Base-by-base conservation (phyloP, 2,797 vertebrate genomes). In the Peromyscus aztecus region DNA sequence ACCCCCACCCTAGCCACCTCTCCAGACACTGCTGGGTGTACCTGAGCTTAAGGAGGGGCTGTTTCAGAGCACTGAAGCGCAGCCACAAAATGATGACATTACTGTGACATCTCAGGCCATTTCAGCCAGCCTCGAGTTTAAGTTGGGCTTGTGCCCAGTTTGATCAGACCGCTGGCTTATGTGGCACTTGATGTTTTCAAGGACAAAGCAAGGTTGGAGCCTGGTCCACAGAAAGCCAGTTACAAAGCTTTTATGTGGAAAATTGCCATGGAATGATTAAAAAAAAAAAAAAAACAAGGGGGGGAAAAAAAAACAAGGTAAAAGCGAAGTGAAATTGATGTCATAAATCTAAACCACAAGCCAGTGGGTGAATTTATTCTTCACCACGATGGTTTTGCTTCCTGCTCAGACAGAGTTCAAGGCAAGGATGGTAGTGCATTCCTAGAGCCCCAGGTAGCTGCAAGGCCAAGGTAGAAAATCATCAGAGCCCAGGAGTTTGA, bases 11-110 rank as follows among this genome's bases (percentile, higher is more conserved):
- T 11, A 2, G 4, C 21, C 37, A 13, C 71, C 49, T 95, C 87
- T 97, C 92, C 84, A 95, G 63, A 78, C 13, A 27, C 92, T 82
- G 94, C 89, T 0, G 1, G 24, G n/a, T 37, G n/a, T 11, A 27
- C 75, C 12, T 69, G 43, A 82, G 90, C 93, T 92, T 92, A 96
- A 85, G 85, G 40, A 34, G 17, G 88, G 76, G 67, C 95, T 96
- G 84, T 95, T 92, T 94, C 67, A 76, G 94, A 67, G 88, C 82
- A 34, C 77, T 24, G 90, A 94, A 96, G 92, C 69, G 57, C n/a
- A 92, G 21, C 88, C 89, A 55, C 6, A 2, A 37, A 87, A 83
- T 65, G 61, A 87, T 14, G 76, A 59, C 24, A 9, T 69, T n/a
- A 73, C 12, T 2, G 34, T 34, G 78, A 86, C 86, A 52, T 77